These are phyloP conservation scores for Scolopax rusticola DNA, from an alignment of 2,797 vertebrate species.

Conservation along the genomic window DNA sequence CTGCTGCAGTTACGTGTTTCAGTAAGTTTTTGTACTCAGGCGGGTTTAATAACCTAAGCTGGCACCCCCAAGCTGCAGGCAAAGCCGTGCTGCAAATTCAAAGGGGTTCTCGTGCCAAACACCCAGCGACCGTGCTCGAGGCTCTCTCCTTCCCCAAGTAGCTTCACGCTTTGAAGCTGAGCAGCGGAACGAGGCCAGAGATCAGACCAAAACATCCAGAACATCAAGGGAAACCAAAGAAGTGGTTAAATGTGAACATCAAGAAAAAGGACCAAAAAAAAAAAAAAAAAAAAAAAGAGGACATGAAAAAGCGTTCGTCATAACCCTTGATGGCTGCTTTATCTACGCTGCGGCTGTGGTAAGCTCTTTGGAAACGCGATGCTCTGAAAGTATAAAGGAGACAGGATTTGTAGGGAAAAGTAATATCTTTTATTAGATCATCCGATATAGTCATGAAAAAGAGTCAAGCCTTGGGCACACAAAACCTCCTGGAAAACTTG, in stretches of 20 bases:
- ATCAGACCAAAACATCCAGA: constrained; percentile 62
- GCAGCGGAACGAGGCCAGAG: constrained; percentile 21
- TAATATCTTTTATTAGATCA: constrained; percentile 63
- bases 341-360: neutral
- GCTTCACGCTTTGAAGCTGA: constrained; percentile 44
- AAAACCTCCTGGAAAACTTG: constrained; percentile 39
- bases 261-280: constrained; percentile 22
- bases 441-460: neutral
- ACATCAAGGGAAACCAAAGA: constrained; percentile 53
- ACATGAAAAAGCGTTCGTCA: constrained; percentile 34
- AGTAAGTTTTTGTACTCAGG: neutral
- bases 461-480: constrained; percentile 47
- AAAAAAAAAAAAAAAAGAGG: neutral
- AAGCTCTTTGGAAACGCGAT: constrained; percentile 37
- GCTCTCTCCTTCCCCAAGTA: neutral
- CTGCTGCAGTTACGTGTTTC: neutral
- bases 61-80: neutral
- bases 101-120: neutral
- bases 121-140: neutral
- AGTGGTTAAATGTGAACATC: constrained; percentile 56
- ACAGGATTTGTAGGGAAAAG: constrained; percentile 48
- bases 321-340: constrained; percentile 53
- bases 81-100: neutral
- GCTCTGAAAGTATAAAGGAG: constrained; percentile 54
- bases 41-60: neutral